A percentile compares a stretch with the other conserved stretches of the same genome.
These are phyloP conservation scores for Ostrea denselamellosa DNA, from an alignment of 1,140 invertebrate genomes.

Conservation along the genomic window DNA sequence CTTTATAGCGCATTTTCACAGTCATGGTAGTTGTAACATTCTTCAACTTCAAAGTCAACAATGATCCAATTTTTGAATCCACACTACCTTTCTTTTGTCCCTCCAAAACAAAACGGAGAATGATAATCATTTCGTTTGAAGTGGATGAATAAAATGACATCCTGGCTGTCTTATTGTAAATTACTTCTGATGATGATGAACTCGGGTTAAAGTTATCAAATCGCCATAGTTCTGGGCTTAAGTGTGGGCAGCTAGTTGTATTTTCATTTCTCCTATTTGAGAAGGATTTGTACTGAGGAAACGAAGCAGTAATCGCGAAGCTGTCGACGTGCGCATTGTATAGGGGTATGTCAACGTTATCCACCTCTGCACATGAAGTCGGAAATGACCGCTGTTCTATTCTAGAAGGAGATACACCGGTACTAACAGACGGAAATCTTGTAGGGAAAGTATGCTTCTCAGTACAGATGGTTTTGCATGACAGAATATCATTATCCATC, in stretches of 20 bases:
- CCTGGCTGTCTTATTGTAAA: neutral
- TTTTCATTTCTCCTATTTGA: slow-evolving; percentile 55
- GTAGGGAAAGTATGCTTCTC: slow-evolving; percentile 27
- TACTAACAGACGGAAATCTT: slow-evolving; percentile 24
- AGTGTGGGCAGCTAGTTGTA: slow-evolving; percentile 52
- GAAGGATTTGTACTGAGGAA: slow-evolving; percentile 62
- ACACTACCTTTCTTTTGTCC: slow-evolving; percentile 57
- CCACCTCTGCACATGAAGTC: slow-evolving; percentile 64
- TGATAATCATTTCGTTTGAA: slow-evolving; percentile 6
- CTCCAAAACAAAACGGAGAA: slow-evolving; percentile 49
- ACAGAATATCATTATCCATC: slow-evolving; percentile 57
- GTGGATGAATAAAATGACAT: slow-evolving; percentile 32
- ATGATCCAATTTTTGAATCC: slow-evolving; percentile 59
- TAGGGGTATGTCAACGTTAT: slow-evolving; percentile 62
- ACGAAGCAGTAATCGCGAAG: slow-evolving; percentile 57
- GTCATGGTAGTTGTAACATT: neutral
- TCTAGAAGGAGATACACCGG: neutral
- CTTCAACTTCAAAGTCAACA: slow-evolving; percentile 44
- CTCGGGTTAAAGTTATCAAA: slow-evolving; percentile 43
- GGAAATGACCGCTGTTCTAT: slow-evolving; percentile 55
- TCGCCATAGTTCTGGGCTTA: slow-evolving; percentile 54
- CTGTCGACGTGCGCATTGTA: slow-evolving; percentile 50
- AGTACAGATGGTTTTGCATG: slow-evolving; percentile 58
- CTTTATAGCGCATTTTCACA: slow-evolving; percentile 44
- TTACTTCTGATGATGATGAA: neutral